These are phyloP conservation scores for Cheilosia pagana DNA, from an alignment of 2,888 invertebrate species.

Conservation along the genomic window DNA sequence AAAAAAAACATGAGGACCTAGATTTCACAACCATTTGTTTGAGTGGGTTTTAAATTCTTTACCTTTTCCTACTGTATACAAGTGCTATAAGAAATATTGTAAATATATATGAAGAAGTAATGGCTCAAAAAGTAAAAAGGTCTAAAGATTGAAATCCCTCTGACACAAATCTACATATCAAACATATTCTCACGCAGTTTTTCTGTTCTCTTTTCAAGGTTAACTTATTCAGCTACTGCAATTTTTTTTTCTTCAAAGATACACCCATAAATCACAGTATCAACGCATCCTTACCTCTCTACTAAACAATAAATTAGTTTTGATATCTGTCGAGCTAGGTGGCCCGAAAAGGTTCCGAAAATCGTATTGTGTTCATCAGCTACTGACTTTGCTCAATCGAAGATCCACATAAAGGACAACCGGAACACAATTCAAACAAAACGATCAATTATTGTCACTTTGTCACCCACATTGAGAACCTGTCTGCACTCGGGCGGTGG, in stretches of 20 bases:
- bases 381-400: conserved; percentile 39
- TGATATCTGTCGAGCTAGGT: conserved; percentile 69
- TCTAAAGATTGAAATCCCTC: background rate
- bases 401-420: conserved; percentile 60
- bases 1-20: too few relatives aligned
- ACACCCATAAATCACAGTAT: conserved; percentile 67
- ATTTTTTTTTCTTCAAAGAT: conserved; percentile 37
- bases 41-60: too few relatives aligned
- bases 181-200: conserved; percentile 12
- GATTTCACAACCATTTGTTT: too few relatives aligned
- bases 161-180: conserved; percentile 3
- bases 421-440: conserved; percentile 75
- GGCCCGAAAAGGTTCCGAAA: conserved; percentile 49
- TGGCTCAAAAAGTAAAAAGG: background rate
- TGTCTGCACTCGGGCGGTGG: conserved; percentile 76
- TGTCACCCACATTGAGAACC: conserved; percentile 77
- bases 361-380: conserved; percentile 41
- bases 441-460: conserved; percentile 77
- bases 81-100: background rate
- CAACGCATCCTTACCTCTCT: conserved; percentile 28
- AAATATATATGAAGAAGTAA: too few relatives aligned
- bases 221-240: conserved; percentile 33
- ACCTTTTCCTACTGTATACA: too few relatives aligned
- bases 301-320: conserved; percentile 70
- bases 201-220: background rate